phyloP scores from a whole-genome alignment of 2,113 vertebrate genomes.

The Apodemus speciosus region DNA sequence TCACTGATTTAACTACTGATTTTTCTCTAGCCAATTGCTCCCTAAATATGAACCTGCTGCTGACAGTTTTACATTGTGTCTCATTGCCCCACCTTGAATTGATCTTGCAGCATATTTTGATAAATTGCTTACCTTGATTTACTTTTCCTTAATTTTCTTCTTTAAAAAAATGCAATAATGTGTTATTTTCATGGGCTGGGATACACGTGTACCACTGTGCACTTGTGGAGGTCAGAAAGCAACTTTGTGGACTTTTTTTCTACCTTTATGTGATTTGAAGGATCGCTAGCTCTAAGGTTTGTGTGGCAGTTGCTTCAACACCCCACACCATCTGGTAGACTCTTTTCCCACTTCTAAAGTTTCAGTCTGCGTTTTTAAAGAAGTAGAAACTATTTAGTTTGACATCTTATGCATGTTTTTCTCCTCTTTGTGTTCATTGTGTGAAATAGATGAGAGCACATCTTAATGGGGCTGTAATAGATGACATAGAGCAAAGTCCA shows the following conservation, averaged over 20 bases:
- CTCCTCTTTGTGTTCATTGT: background rate
- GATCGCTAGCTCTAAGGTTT: too few relatives aligned
- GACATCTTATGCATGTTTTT: background rate
- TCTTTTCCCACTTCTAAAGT: background rate
- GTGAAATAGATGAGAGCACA: background rate
- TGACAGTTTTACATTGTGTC: background rate
- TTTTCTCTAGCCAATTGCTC: background rate
- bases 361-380: background rate
- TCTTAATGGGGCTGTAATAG: background rate
- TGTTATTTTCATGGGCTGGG: too few relatives aligned
- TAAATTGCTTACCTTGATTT: background rate
- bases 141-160: background rate
- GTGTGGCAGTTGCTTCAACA: background rate
- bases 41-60: background rate
- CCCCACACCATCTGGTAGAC: too few relatives aligned
- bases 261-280: background rate
- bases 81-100: background rate
- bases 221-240: background rate
- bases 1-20: background rate
- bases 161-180: background rate
- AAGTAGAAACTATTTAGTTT: background rate
- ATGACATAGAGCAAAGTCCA: background rate
- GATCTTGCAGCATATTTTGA: slow-evolving; percentile 23
- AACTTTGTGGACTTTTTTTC: too few relatives aligned
- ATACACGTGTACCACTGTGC: background rate